Percentiles rank a stretch among this genome's conserved stretches.
Evolutionary conservation across 2,797 vertebrate genomes (phyloP).

Genomic region (Sebastes kiyomatsui): DNA sequence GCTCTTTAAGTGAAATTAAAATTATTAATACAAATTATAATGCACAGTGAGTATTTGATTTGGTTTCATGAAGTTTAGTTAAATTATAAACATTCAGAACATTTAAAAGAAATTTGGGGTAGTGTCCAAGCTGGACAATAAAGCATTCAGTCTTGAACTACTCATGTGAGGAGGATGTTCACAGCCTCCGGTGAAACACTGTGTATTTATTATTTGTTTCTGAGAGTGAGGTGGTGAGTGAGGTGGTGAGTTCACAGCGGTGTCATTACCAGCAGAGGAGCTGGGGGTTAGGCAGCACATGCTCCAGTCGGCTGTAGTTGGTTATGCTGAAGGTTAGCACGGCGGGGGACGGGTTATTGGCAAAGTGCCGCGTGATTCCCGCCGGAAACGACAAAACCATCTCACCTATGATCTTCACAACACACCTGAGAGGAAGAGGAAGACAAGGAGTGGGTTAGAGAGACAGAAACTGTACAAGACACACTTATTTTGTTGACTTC

Average conservation of each 20-base stretch:
- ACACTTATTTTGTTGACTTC: neutral
- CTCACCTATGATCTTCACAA: constrained; percentile 98
- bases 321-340: constrained; percentile 97
- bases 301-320: constrained; percentile 97
- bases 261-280: constrained; percentile 96
- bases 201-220: neutral
- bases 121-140: neutral
- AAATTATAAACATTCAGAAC: neutral
- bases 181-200: neutral
- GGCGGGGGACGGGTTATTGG: constrained; percentile 94
- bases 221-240: constrained; percentile 28
- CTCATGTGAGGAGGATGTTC: neutral
- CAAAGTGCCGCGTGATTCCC: constrained; percentile 97
- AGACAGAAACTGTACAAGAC: neutral
- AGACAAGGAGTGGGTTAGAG: neutral
- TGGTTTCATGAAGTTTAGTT: constrained; percentile 15
- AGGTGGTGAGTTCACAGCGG: constrained; percentile 35
- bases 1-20: neutral
- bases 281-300: constrained; percentile 98
- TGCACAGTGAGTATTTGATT: constrained; percentile 4
- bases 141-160: neutral
- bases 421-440: constrained; percentile 84
- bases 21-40: neutral
- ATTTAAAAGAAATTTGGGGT: neutral
- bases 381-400: constrained; percentile 99